phyloP scores from a whole-genome alignment of 2,888 invertebrate species.

The Resseliella maxima region DNA sequence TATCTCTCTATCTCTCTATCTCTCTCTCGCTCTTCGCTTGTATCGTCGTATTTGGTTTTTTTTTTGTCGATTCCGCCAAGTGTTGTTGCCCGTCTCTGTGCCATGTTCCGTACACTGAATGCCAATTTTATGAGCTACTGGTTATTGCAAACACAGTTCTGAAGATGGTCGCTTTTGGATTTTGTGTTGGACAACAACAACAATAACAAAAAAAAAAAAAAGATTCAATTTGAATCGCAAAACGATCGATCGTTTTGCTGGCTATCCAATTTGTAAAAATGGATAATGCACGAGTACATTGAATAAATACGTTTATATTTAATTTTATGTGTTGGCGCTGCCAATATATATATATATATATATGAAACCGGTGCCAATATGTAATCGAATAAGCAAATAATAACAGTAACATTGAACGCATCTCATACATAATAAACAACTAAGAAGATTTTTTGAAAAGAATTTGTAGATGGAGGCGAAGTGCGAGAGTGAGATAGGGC shows the following conservation, averaged over 20 bases:
- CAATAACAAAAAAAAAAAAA: not conserved
- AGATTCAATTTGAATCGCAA: conserved; percentile 15
- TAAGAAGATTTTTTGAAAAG: not conserved
- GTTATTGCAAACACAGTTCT: not conserved
- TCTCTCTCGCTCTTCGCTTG: no score
- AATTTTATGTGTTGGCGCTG: conserved; percentile 24
- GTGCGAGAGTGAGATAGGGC: not conserved
- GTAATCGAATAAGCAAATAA: conserved; percentile 44
- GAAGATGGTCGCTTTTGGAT: not conserved
- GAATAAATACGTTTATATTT: conserved; percentile 27
- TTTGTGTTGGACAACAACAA: not conserved
- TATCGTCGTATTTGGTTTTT: not conserved
- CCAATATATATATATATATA: not conserved
- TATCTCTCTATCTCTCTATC: not conserved
- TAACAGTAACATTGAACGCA: conserved; percentile 2
- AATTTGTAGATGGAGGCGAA: not conserved
- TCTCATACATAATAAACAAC: conserved; percentile 33
- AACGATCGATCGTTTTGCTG: not conserved
- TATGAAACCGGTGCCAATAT: conserved; percentile 53
- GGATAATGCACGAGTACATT: not conserved
- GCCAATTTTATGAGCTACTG: conserved; percentile 45
- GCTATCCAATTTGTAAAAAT: conserved; percentile 43
- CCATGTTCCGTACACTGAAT: not conserved
- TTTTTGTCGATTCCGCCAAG: not conserved
- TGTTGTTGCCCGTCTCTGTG: not conserved